Evolutionary conservation across 2,888 invertebrate species (phyloP).

Genomic region (Mylabris sibirica): DNA sequence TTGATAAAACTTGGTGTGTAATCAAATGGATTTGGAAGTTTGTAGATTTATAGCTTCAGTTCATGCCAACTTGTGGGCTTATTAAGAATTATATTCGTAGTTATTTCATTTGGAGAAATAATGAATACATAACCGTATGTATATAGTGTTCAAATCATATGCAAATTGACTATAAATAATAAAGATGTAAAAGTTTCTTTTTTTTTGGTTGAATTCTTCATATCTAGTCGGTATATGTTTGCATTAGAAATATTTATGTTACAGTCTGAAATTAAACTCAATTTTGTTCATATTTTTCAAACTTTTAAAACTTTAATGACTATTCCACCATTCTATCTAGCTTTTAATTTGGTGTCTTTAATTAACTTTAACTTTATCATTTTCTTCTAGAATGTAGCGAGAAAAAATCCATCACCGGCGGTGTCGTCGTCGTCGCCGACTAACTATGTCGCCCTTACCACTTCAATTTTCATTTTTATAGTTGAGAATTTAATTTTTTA

Average conservation of each 20-base stretch:
- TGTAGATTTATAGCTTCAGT: conserved; percentile 34
- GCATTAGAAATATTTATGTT: conserved; percentile 7
- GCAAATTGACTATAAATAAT: not conserved
- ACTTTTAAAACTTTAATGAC: not conserved
- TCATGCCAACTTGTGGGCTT: conserved; percentile 29
- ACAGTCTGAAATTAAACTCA: not conserved
- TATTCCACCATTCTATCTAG: not conserved
- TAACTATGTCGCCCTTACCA: not conserved
- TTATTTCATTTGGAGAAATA: not conserved
- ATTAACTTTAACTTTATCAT: conserved; percentile 1
- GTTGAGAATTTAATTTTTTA: not conserved
- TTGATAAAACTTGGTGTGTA: conserved; percentile 31
- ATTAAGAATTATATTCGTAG: conserved; percentile 12
- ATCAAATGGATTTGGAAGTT: conserved; percentile 36
- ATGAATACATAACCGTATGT: not conserved
- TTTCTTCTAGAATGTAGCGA: not conserved
- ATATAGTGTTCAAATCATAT: not conserved
- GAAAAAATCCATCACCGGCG: not conserved
- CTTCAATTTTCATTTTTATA: conserved; percentile 4
- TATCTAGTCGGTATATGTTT: not conserved
- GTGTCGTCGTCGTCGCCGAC: too few species aligned
- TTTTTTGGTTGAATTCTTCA: not conserved
- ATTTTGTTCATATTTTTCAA: not conserved
- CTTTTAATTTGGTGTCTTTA: not conserved
- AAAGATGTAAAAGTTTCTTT: not conserved